Percentiles rank a stretch among this genome's conserved stretches.
phyloP scores from a whole-genome alignment of 1,140 invertebrate species.

The Eupristina koningsbergeri region DNA sequence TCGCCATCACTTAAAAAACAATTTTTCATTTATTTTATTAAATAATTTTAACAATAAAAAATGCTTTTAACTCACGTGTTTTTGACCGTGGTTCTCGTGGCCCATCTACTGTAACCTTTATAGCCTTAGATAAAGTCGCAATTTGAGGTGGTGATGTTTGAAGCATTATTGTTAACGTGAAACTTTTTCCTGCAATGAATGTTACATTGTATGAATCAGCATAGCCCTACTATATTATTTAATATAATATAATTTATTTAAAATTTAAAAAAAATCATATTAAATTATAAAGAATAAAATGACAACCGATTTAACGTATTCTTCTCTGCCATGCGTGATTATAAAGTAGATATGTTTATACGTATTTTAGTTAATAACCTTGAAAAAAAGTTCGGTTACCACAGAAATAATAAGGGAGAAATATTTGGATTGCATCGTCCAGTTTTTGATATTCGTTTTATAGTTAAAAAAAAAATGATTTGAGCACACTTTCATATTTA shows the following conservation, averaged over 20 bases:
- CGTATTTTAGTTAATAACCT: too few species aligned
- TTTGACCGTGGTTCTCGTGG: slow-evolving; percentile 96
- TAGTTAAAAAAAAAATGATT: too few species aligned
- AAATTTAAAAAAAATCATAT: not conserved
- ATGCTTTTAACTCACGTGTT: slow-evolving; percentile 77
- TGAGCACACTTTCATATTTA: too few species aligned
- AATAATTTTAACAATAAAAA: not conserved
- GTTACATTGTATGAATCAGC: not conserved
- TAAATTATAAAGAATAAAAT: too few species aligned
- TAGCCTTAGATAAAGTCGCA: slow-evolving; percentile 93
- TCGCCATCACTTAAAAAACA: too few species aligned
- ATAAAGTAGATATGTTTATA: too few species aligned
- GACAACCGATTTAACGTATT: too few species aligned
- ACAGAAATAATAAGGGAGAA: too few species aligned
- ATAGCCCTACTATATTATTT: not conserved
- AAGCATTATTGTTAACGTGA: slow-evolving; percentile 95
- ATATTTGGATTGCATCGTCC: too few species aligned
- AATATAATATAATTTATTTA: not conserved
- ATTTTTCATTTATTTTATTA: not conserved
- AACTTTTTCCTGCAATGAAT: slow-evolving; percentile 89
- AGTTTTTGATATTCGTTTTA: too few species aligned
- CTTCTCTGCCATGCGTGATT: too few species aligned
- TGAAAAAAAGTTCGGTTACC: too few species aligned
- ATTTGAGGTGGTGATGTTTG: slow-evolving; percentile 93
- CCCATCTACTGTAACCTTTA: slow-evolving; percentile 99